Base-by-base conservation (phyloP, 2,797 vertebrate genomes). In the Anas flavirostris region DNA sequence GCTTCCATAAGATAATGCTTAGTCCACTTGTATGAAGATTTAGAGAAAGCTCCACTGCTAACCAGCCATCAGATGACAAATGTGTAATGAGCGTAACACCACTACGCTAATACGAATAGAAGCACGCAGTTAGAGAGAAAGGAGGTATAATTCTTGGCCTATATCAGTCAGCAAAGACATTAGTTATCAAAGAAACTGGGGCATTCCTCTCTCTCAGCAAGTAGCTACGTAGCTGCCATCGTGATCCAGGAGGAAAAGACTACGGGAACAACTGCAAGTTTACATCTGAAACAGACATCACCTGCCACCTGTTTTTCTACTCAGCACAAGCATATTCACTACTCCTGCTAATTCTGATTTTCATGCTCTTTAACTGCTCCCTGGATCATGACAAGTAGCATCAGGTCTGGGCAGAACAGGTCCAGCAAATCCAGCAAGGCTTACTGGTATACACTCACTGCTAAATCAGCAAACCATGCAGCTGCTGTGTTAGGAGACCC, bases 121-220 rank as follows among this genome's bases (percentile, higher is more conserved):
- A 63, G 69, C 35, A 11, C 66, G 8, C 44, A 23, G 70, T 55
- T 58, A 64, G 68, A 60, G 81, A 86, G 68, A 89, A 62, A 81
- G 81, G 33, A 90, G 70, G 35, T 91, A 43, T 39, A 87, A 62
- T 90, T 56, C 92, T 74, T 81, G 82, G 69, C 92, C 87, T 95
- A 4, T 23, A 95, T 90, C 90, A 94, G 70, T 94, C 88, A 95
- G 58, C 59, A 23, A 43, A 88, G 67, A 50, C 74, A 87, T 74
- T 75, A 85, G 69, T 78, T 91, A 93, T 64, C 83, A 91, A 56
- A 95, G 85, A 90, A 96, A 94, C 56, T 78, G 48, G 82, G 79
- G 13, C 81, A 92, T 28, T 68, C 60, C 35, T 88, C 73, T 77
- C 63, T 86, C 60, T 77, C 87, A 81, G 5, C 78, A 63, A 91